Percentiles rank a stretch among this genome's conserved stretches.
These are phyloP conservation scores for Caradrina kadenii DNA, from an alignment of 2,888 invertebrate genomes.

Conservation along the genomic window DNA sequence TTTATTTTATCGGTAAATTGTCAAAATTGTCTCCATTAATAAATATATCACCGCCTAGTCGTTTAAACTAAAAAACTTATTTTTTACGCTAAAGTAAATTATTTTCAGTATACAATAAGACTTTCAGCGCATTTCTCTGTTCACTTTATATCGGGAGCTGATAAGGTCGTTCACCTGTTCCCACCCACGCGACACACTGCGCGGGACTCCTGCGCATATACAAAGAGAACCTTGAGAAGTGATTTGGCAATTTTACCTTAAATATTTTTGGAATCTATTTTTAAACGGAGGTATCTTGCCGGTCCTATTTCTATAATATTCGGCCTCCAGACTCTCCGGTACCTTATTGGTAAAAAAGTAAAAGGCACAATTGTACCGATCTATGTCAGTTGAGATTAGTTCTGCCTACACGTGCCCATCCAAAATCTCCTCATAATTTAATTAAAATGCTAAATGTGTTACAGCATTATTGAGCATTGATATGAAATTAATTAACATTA, in stretches of 20 bases:
- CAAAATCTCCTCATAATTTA: no score
- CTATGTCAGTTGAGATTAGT: no score
- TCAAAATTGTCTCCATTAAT: slow-evolving; percentile 6
- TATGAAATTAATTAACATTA: no score
- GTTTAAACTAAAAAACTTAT: not conserved
- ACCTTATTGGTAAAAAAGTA: no score
- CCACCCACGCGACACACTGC: slow-evolving; percentile 34
- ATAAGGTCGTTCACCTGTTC: slow-evolving; percentile 40
- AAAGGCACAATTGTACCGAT: no score
- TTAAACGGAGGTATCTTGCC: not conserved
- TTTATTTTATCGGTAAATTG: no score
- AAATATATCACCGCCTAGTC: not conserved
- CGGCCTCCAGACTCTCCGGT: no score
- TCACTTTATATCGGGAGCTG: slow-evolving; percentile 28
- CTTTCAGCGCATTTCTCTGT: slow-evolving; percentile 40
- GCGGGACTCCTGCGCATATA: slow-evolving; percentile 36
- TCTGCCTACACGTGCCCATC: no score
- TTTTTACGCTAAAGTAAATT: slow-evolving; percentile 1
- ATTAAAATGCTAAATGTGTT: no score
- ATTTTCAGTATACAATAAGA: slow-evolving; percentile 30
- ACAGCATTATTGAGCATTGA: no score
- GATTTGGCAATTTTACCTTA: slow-evolving; percentile 30
- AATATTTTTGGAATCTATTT: not conserved
- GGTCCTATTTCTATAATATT: not conserved
- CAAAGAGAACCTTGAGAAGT: slow-evolving; percentile 47